Evolutionary conservation across 30 jellyfish, hydroid and myxozoan genomes (phyloP).

Genomic region (Haliclystus octoradiatus): DNA sequence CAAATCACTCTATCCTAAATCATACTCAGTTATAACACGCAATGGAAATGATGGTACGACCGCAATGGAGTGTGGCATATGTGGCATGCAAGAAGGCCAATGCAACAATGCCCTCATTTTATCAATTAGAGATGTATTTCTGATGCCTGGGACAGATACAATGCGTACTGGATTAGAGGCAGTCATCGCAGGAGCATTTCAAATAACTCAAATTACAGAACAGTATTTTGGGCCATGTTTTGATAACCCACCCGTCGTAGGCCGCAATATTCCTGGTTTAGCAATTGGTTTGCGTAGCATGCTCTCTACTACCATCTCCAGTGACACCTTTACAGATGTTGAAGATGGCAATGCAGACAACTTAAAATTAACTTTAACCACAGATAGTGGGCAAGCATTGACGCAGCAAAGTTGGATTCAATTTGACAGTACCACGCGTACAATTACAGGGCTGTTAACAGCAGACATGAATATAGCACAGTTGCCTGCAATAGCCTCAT

Average conservation of each 20-base stretch:
- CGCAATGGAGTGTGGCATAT: background rate
- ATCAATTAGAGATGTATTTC: background rate
- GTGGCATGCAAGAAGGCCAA: background rate
- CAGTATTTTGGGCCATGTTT: constrained; percentile 4
- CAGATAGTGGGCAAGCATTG: constrained; percentile 9
- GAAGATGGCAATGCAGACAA: constrained; percentile 70
- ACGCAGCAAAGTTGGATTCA: constrained; percentile 34
- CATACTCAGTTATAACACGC: background rate
- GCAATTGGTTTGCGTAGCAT: constrained; percentile 52
- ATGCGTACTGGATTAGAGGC: background rate
- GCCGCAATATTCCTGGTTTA: constrained; percentile 47
- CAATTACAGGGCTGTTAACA: constrained; percentile 20
- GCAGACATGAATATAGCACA: constrained; percentile 4
- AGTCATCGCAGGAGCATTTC: constrained; percentile 2
- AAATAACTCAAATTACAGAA: background rate
- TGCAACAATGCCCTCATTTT: background rate
- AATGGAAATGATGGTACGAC: background rate
- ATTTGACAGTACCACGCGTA: constrained; percentile 27
- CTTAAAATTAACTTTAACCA: constrained; percentile 26
- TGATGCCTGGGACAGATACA: background rate
- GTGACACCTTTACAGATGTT: constrained; percentile 22
- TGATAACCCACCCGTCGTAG: constrained; percentile 43
- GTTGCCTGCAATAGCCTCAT: constrained; percentile 13
- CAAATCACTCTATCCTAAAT: background rate
- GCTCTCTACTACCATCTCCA: constrained; percentile 36